These are phyloP conservation scores for Leuctra nigra DNA, from an alignment of 2,888 invertebrate genomes.

Conservation along the genomic window DNA sequence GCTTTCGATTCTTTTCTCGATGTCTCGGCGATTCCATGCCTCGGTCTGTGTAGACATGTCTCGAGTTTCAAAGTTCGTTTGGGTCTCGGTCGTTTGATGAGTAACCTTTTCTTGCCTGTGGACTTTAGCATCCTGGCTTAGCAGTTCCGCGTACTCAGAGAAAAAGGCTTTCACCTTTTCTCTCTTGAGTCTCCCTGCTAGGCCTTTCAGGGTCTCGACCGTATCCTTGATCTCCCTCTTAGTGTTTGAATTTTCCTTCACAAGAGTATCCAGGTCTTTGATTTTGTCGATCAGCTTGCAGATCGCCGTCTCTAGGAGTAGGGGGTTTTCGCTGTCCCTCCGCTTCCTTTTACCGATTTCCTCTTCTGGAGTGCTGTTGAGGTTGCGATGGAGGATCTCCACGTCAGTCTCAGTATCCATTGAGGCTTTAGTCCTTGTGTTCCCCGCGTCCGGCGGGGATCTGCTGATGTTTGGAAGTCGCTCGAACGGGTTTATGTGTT, in stretches of 20 bases:
- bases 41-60: too few relatives aligned
- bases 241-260: background rate
- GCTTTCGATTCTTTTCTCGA: background rate
- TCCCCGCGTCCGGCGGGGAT: background rate
- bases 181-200: too few relatives aligned
- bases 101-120: background rate
- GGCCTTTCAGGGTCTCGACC: too few relatives aligned
- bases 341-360: background rate
- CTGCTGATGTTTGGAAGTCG: background rate
- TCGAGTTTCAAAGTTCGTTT: background rate
- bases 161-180: too few relatives aligned
- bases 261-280: background rate
- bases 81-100: background rate
- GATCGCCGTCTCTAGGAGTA: background rate
- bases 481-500: background rate
- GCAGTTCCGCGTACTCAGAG: too few relatives aligned
- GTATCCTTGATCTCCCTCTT: background rate
- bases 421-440: background rate
- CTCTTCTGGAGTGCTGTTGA: background rate
- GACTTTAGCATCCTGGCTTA: background rate
- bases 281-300: background rate
- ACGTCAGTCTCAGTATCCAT: background rate
- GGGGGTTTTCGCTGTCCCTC: background rate
- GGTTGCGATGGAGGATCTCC: too few relatives aligned
- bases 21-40: too few relatives aligned